A percentile compares a stretch with the other conserved stretches of the same genome.
These are phyloP conservation scores for Apis dorsata DNA, from an alignment of 1,140 invertebrate genomes.

Conservation along the genomic window DNA sequence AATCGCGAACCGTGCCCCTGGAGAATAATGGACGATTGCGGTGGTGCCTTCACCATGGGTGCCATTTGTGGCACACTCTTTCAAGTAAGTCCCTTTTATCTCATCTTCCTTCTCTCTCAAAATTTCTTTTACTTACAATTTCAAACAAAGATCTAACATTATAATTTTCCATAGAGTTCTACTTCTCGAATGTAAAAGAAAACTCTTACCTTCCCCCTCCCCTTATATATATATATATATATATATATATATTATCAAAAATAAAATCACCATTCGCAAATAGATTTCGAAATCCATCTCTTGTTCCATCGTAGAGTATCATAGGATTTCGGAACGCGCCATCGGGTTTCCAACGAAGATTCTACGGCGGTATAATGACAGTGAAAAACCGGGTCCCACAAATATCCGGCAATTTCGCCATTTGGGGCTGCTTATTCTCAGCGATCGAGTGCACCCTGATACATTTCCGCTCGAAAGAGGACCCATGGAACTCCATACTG, in stretches of 20 bases:
- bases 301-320: slow-evolving; percentile 23
- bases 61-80: slow-evolving; percentile 52
- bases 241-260: too few species aligned
- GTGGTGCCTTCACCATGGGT: slow-evolving; percentile 59
- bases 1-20: slow-evolving; percentile 59
- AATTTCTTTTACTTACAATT: too few species aligned
- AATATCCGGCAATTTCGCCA: slow-evolving; percentile 58
- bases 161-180: too few species aligned
- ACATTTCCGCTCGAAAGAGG: slow-evolving; percentile 47
- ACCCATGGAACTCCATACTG: slow-evolving; percentile 58
- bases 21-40: slow-evolving; percentile 60
- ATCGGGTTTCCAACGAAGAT: slow-evolving; percentile 42
- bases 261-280: too few species aligned
- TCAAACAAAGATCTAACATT: too few species aligned
- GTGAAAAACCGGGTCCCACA: slow-evolving; percentile 49
- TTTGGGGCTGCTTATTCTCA: slow-evolving; percentile 61
- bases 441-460: slow-evolving; percentile 58
- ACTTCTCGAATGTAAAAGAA: too few species aligned
- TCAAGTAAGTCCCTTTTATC: slow-evolving; percentile 30
- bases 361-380: slow-evolving; percentile 37
- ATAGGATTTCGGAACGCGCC: slow-evolving; percentile 59
- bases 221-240: too few species aligned
- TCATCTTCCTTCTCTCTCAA: too few species aligned
- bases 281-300: neutral
- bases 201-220: too few species aligned